Percentiles rank a stretch among this genome's conserved stretches.
phyloP scores from a whole-genome alignment of 2,888 invertebrate species.

The Pimpla rufipes region DNA sequence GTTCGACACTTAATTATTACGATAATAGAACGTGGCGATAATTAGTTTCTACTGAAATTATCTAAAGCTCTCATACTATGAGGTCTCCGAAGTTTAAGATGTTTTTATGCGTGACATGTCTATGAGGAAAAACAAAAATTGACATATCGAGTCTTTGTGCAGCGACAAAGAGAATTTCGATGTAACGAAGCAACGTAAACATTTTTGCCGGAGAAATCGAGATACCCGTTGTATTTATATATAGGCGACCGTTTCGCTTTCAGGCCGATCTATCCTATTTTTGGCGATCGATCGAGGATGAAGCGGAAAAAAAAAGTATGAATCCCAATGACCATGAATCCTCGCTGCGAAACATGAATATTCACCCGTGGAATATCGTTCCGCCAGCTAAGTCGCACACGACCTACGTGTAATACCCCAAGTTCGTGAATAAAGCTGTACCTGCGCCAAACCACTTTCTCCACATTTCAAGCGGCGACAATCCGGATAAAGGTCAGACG shows the following conservation, averaged over 20 bases:
- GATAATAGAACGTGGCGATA: no score
- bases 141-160: not conserved
- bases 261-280: not conserved
- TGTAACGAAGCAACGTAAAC: not conserved
- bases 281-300: not conserved
- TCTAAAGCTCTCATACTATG: no score
- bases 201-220: not conserved
- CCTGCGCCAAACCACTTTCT: slow-evolving; percentile 72
- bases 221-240: not conserved
- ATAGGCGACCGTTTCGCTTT: not conserved
- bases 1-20: no score
- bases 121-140: not conserved
- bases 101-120: no score
- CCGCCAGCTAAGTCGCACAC: not conserved
- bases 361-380: not conserved
- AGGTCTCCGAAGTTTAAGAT: no score
- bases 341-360: not conserved
- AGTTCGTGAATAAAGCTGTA: slow-evolving; percentile 48
- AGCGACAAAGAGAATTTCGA: not conserved
- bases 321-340: slow-evolving; percentile 8
- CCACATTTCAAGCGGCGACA: slow-evolving; percentile 71
- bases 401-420: slow-evolving; percentile 4
- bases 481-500: slow-evolving; percentile 65
- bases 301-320: not conserved
- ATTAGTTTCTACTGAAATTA: no score